These are phyloP conservation scores for Caenorhabditis sp. DNA, from an alignment of 2,888 invertebrate genomes.

Conservation along the genomic window DNA sequence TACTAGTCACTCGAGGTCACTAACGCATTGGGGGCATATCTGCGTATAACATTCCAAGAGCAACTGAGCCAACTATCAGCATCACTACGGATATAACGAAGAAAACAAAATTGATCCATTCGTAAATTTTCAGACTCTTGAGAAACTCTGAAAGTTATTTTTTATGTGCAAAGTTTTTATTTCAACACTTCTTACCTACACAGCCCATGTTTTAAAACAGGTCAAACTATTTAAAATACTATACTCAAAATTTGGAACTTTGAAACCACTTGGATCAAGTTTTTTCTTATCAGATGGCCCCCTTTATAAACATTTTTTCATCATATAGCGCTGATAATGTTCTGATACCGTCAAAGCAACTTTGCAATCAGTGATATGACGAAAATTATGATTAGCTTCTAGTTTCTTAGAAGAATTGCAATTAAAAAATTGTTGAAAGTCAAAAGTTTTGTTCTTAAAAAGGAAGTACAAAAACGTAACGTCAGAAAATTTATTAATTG, in stretches of 20 bases:
- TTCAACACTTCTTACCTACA: not conserved
- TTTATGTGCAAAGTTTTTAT: not conserved
- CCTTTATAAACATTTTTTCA: not conserved
- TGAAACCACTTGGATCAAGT: not conserved
- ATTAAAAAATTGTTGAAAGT: no score
- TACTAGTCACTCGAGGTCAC: not conserved
- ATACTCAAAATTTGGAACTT: no score
- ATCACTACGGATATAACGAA: not conserved
- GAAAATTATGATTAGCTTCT: not conserved
- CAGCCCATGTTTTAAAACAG: not conserved
- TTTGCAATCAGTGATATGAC: not conserved
- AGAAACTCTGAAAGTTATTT: not conserved
- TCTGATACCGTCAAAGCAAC: not conserved
- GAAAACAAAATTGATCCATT: not conserved
- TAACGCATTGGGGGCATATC: not conserved
- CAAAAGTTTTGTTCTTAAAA: no score
- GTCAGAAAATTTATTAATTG: no score
- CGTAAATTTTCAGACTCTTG: not conserved
- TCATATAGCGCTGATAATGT: not conserved
- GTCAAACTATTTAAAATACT: no score
- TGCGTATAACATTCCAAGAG: not conserved
- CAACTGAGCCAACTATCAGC: not conserved
- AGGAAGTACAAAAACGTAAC: no score
- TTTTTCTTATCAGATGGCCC: not conserved
- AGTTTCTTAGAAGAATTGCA: not conserved